These are phyloP conservation scores for Actias luna DNA, from an alignment of 2,888 invertebrate genomes.

Conservation along the genomic window DNA sequence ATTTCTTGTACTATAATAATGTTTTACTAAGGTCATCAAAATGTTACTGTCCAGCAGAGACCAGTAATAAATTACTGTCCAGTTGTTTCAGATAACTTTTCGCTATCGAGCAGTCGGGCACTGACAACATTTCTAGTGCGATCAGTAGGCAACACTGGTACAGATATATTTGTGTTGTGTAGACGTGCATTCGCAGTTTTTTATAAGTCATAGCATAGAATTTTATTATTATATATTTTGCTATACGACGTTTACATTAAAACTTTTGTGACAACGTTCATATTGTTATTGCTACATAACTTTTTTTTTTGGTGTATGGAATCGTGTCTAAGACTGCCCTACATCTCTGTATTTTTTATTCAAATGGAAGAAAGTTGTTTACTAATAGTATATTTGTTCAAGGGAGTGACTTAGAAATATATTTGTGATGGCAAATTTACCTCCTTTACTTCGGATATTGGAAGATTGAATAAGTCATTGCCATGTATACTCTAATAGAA, in stretches of 20 bases:
- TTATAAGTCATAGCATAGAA: slow-evolving; percentile 11
- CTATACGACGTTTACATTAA: not conserved
- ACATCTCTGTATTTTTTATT: slow-evolving; percentile 66
- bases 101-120: too few relatives aligned
- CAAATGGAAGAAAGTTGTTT: slow-evolving; percentile 76
- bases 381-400: slow-evolving; percentile 56
- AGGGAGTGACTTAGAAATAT: slow-evolving; percentile 57
- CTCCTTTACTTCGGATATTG: slow-evolving; percentile 33
- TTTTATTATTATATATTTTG: slow-evolving; percentile 7
- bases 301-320: slow-evolving; percentile 31
- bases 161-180: slow-evolving; percentile 22
- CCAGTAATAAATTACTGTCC: too few relatives aligned
- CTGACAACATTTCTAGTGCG: not conserved
- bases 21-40: too few relatives aligned
- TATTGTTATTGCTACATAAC: not conserved
- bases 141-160: not conserved
- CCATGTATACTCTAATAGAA: slow-evolving; percentile 74
- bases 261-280: slow-evolving; percentile 1
- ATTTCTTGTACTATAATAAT: too few relatives aligned
- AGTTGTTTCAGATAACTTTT: too few relatives aligned
- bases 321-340: slow-evolving; percentile 56
- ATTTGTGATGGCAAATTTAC: slow-evolving; percentile 55
- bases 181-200: slow-evolving; percentile 16
- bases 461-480: slow-evolving; percentile 55
- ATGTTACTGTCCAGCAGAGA: too few relatives aligned